These are phyloP conservation scores for Upupa epops DNA, from an alignment of 2,113 vertebrate species.

Conservation along the genomic window DNA sequence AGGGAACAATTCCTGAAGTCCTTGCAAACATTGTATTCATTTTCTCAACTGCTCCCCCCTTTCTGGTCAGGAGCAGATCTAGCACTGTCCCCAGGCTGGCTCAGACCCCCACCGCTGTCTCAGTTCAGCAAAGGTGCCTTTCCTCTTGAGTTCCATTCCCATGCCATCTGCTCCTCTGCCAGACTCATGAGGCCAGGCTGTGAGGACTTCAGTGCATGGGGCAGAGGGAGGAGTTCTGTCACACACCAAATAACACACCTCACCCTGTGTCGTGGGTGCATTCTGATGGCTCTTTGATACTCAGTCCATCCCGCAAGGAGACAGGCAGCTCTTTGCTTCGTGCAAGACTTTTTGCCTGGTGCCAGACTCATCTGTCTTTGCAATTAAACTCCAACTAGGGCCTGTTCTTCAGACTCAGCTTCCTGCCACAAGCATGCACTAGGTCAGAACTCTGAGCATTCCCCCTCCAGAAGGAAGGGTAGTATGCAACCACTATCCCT, in stretches of 20 bases:
- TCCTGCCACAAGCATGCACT: background rate
- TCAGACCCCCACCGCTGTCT: background rate
- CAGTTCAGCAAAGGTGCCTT: conserved; percentile 5
- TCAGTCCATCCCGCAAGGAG: background rate
- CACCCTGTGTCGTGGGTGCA: rapidly evolving
- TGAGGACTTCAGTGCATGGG: rapidly evolving
- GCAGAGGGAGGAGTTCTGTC: background rate
- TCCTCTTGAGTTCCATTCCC: background rate
- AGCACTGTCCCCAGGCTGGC: background rate
- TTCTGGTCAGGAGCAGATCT: conserved; percentile 9
- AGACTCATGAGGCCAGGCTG: background rate
- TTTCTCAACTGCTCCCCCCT: conserved; percentile 51
- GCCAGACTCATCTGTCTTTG: background rate
- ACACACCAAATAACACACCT: background rate
- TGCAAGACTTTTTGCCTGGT: background rate
- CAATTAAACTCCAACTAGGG: background rate
- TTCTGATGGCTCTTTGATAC: background rate
- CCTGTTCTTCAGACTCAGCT: background rate
- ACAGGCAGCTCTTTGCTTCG: background rate
- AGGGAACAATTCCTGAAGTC: conserved; percentile 64
- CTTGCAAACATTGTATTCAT: conserved; percentile 52
- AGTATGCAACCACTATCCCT: background rate
- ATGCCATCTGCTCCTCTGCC: background rate
- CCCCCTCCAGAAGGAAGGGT: background rate
- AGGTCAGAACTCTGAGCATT: background rate